phyloP scores from a whole-genome alignment of 2,113 vertebrate species.

The Riparia riparia region DNA sequence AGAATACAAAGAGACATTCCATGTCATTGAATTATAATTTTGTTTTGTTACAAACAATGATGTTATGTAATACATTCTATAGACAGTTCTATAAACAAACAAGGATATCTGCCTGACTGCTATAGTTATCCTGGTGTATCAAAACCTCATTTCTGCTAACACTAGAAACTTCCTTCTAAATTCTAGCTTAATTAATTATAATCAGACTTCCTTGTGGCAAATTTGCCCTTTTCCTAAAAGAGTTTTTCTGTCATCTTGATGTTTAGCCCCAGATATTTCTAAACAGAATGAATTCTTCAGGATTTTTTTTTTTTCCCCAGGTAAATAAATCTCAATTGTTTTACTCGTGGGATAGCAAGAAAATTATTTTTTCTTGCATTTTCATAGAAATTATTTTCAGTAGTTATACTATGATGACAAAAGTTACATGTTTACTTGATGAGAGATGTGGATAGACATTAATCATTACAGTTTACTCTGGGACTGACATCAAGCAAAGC shows the following conservation, averaged over 20 bases:
- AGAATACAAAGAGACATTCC: not conserved
- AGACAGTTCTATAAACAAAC: not conserved
- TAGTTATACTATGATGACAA: not conserved
- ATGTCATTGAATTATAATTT: not conserved
- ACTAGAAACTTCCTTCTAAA: not conserved
- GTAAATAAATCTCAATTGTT: not conserved
- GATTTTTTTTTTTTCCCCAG: too few relatives aligned
- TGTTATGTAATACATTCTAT: not conserved
- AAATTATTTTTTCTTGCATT: not conserved
- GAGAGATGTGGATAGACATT: not conserved
- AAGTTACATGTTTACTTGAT: not conserved
- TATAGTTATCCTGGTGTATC: not conserved
- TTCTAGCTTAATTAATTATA: not conserved
- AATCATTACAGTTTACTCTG: not conserved
- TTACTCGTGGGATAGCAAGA: not conserved
- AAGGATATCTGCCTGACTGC: not conserved
- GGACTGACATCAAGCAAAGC: not conserved
- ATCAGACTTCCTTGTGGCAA: not conserved
- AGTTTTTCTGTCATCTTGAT: not conserved
- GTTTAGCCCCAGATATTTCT: not conserved
- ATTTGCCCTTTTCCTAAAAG: not conserved
- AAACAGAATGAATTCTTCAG: not conserved
- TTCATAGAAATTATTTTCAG: not conserved
- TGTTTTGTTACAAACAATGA: not conserved
- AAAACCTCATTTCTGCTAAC: not conserved